These are phyloP conservation scores for Onthophagus sagittarius DNA, from an alignment of 2,888 invertebrate genomes.

Conservation along the genomic window DNA sequence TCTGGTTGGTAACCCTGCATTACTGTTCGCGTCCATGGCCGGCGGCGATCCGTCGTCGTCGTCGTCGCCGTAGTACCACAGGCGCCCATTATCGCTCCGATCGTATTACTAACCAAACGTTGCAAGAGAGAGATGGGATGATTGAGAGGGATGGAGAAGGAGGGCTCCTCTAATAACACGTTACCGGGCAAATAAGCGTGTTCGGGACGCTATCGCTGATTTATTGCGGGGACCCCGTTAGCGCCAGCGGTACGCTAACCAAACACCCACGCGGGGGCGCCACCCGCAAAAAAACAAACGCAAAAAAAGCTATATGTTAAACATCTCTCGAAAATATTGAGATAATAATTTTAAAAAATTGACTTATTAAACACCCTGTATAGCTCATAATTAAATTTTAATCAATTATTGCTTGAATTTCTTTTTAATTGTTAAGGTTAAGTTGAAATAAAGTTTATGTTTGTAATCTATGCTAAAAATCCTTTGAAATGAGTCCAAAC, in stretches of 20 bases:
- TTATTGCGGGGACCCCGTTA: slow-evolving; percentile 2
- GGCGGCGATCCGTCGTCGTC: slow-evolving; percentile 15
- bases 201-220: slow-evolving; percentile 7
- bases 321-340: too few species aligned
- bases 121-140: too few species aligned
- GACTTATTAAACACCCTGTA: too few species aligned
- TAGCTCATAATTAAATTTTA: too few species aligned
- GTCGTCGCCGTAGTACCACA: slow-evolving; percentile 40
- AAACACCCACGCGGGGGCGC: not conserved
- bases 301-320: too few species aligned
- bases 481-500: too few species aligned
- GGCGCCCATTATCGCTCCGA: slow-evolving; percentile 33
- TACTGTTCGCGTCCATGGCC: slow-evolving; percentile 25
- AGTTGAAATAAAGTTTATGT: too few species aligned
- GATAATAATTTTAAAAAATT: too few species aligned
- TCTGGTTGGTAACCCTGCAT: slow-evolving; percentile 40
- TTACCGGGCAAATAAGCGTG: slow-evolving; percentile 6
- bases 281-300: not conserved
- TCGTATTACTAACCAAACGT: slow-evolving; percentile 22
- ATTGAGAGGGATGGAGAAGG: not conserved
- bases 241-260: not conserved
- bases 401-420: too few species aligned
- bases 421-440: too few species aligned
- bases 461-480: too few species aligned
- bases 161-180: slow-evolving; percentile 8